Evolutionary conservation across 2,888 invertebrate species (phyloP).

Genomic region (Thereva nobilitata): DNA sequence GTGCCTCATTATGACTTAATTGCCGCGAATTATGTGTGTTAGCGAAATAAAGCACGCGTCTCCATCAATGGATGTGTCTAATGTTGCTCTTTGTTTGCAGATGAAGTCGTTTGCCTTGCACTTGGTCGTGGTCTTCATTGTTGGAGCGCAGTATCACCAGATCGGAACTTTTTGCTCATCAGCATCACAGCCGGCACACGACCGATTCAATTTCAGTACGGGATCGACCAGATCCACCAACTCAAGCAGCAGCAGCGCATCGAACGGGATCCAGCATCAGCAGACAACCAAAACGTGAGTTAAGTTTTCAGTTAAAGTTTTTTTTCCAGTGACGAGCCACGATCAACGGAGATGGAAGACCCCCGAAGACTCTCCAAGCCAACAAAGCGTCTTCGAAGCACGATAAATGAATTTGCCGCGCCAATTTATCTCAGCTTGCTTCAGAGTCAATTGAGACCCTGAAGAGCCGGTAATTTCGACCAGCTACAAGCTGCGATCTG

Average conservation of each 20-base stretch:
- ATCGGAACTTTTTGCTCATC: slow-evolving; percentile 38
- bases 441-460: slow-evolving; percentile 17
- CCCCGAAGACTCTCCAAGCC: neutral
- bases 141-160: slow-evolving; percentile 44
- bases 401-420: slow-evolving; percentile 15
- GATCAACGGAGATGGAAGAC: neutral
- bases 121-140: slow-evolving; percentile 53
- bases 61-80: slow-evolving; percentile 1
- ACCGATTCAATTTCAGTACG: slow-evolving; percentile 14
- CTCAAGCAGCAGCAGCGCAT: neutral
- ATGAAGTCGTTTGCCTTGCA: slow-evolving; percentile 58
- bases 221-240: slow-evolving; percentile 20
- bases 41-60: slow-evolving; percentile 11
- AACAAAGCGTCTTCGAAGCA: slow-evolving; percentile 17
- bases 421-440: slow-evolving; percentile 12
- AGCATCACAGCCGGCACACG: slow-evolving; percentile 15
- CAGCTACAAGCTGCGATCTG: slow-evolving; percentile 7
- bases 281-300: slow-evolving; percentile 55
- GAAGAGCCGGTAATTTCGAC: neutral
- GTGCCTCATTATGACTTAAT: neutral
- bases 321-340: neutral
- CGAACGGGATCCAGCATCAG: slow-evolving; percentile 36
- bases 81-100: slow-evolving; percentile 44
- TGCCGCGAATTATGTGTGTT: slow-evolving; percentile 13
- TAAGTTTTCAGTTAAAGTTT: neutral